These are phyloP conservation scores for Chondrilla cf. caribensis DNA, from an alignment of 37 sponge, comb jelly and placozoan genomes.

Conservation along the genomic window DNA sequence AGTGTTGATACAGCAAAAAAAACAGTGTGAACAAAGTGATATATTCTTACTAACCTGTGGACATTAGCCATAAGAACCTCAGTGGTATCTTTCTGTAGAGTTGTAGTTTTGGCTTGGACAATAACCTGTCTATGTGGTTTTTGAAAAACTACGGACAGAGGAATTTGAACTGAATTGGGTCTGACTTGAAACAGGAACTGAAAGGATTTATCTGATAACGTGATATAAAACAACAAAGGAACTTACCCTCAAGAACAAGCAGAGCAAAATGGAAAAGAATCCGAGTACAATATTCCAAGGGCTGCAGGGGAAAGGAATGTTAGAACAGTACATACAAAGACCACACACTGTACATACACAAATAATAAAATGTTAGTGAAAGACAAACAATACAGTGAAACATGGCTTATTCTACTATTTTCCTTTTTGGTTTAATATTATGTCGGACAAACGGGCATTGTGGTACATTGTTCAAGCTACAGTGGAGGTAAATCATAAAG, in stretches of 20 bases:
- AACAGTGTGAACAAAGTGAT: not conserved
- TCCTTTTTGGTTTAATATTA: too few relatives aligned
- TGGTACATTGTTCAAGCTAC: too few relatives aligned
- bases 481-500: too few relatives aligned
- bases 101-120: not conserved
- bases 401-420: too few relatives aligned
- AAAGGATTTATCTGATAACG: not conserved
- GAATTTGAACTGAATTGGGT: not conserved
- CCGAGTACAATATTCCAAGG: constrained; percentile 68
- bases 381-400: too few relatives aligned
- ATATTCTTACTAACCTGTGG: constrained; percentile 49
- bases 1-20: not conserved
- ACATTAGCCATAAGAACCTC: constrained; percentile 70
- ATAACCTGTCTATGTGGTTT: constrained; percentile 32
- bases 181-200: not conserved
- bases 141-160: constrained; percentile 47
- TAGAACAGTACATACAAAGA: not conserved
- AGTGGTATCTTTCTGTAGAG: constrained; percentile 34
- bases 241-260: constrained; percentile 62
- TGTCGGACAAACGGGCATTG: too few relatives aligned
- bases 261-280: constrained; percentile 53
- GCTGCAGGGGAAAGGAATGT: constrained; percentile 27
- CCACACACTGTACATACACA: too few relatives aligned
- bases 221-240: not conserved
- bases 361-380: too few relatives aligned